Evolutionary conservation across 2,888 invertebrate genomes (phyloP).

Genomic region (Protodeltote pygarga): DNA sequence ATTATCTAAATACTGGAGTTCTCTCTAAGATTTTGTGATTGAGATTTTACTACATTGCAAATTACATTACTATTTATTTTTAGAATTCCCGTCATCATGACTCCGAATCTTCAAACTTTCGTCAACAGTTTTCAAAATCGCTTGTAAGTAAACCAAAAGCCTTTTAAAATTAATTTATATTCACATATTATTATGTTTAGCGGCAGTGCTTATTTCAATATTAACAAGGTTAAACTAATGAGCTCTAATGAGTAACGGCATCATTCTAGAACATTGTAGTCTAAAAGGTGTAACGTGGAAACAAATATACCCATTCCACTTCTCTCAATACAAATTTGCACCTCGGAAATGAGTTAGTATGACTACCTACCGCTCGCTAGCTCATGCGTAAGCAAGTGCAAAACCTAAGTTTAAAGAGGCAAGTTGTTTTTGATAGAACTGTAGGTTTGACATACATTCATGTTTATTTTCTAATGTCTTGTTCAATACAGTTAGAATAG

Average conservation of each 20-base stretch:
- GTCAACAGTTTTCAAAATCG: slow-evolving; percentile 90
- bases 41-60: not conserved
- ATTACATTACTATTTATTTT: slow-evolving; percentile 6
- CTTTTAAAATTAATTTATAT: not conserved
- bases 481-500: too few relatives aligned
- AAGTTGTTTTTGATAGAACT: too few relatives aligned
- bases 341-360: too few relatives aligned
- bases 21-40: slow-evolving; percentile 3
- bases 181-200: not conserved
- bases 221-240: slow-evolving; percentile 3
- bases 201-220: not conserved
- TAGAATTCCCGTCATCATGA: slow-evolving; percentile 76
- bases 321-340: too few relatives aligned
- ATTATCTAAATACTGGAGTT: slow-evolving; percentile 14
- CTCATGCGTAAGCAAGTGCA: too few relatives aligned
- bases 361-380: too few relatives aligned
- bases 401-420: too few relatives aligned
- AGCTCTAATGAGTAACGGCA: slow-evolving; percentile 16
- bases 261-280: slow-evolving; percentile 53
- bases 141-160: slow-evolving; percentile 86
- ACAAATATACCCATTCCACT: too few relatives aligned
- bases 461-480: too few relatives aligned
- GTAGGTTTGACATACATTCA: too few relatives aligned
- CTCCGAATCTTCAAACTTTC: slow-evolving; percentile 88
- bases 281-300: slow-evolving; percentile 25